phyloP scores from a whole-genome alignment of 2,888 invertebrate genomes.

The Eupelmus urozonus region DNA sequence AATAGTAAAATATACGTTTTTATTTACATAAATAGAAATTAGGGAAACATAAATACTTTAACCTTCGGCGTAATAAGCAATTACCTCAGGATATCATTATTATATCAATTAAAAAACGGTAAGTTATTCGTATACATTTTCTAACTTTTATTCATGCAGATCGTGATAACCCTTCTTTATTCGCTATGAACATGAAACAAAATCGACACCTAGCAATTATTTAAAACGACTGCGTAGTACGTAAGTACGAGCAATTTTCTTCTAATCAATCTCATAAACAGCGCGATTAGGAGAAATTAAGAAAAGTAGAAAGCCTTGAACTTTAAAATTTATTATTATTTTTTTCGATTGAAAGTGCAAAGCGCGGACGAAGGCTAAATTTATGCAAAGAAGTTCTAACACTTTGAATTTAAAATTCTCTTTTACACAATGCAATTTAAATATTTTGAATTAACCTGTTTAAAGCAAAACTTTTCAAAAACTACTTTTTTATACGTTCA shows the following conservation, averaged over 20 bases:
- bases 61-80: background rate
- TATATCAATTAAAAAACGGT: slow-evolving; percentile 3
- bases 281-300: background rate
- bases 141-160: background rate
- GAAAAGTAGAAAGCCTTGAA: too few relatives aligned
- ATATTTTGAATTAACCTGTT: too few relatives aligned
- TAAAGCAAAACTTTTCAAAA: too few relatives aligned
- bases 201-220: slow-evolving; percentile 26
- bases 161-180: slow-evolving; percentile 9
- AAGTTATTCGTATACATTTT: background rate
- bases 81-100: background rate
- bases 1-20: too few relatives aligned
- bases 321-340: too few relatives aligned
- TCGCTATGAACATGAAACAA: slow-evolving; percentile 25
- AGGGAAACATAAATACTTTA: background rate
- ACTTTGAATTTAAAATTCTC: too few relatives aligned
- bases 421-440: too few relatives aligned
- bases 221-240: background rate
- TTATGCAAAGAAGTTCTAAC: too few relatives aligned
- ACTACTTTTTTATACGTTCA: too few relatives aligned
- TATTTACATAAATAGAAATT: background rate
- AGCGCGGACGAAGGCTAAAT: too few relatives aligned
- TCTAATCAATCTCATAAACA: background rate
- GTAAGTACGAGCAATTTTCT: background rate
- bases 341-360: too few relatives aligned